phyloP scores from a whole-genome alignment of 2,888 invertebrate genomes.

The Clivina fossor region DNA sequence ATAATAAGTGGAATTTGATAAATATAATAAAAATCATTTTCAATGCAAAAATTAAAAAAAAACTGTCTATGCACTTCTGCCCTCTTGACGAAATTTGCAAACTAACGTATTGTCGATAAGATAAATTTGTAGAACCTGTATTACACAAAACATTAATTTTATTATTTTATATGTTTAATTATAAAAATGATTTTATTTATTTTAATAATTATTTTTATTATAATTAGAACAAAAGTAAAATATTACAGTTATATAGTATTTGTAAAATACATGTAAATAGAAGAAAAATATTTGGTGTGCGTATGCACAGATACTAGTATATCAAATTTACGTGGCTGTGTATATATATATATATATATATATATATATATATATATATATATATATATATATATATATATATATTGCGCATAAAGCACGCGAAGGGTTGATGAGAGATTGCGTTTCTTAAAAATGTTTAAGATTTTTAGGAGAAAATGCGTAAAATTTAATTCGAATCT shows the following conservation, averaged over 20 bases:
- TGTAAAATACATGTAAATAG: not conserved
- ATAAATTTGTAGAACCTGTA: too few relatives aligned
- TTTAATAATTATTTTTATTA: not conserved
- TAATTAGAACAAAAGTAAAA: too few relatives aligned
- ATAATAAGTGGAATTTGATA: too few relatives aligned
- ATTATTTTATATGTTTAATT: not conserved
- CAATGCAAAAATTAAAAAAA: too few relatives aligned
- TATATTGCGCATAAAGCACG: not conserved
- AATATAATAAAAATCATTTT: too few relatives aligned
- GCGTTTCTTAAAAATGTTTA: too few relatives aligned
- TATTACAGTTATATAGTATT: conserved; percentile 2
- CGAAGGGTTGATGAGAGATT: not conserved
- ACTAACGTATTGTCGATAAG: too few relatives aligned
- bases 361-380: not conserved
- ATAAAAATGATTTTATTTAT: not conserved
- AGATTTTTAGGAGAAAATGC: too few relatives aligned
- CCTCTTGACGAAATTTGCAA: too few relatives aligned
- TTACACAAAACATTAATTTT: too few relatives aligned
- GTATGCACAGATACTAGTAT: not conserved
- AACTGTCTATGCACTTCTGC: too few relatives aligned
- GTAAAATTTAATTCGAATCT: too few relatives aligned
- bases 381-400: not conserved
- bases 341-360: conserved; percentile 2
- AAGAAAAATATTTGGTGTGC: not conserved
- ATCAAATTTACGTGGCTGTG: not conserved